These are phyloP conservation scores for Plebejus melissa DNA, from an alignment of 2,888 invertebrate genomes.

Conservation along the genomic window DNA sequence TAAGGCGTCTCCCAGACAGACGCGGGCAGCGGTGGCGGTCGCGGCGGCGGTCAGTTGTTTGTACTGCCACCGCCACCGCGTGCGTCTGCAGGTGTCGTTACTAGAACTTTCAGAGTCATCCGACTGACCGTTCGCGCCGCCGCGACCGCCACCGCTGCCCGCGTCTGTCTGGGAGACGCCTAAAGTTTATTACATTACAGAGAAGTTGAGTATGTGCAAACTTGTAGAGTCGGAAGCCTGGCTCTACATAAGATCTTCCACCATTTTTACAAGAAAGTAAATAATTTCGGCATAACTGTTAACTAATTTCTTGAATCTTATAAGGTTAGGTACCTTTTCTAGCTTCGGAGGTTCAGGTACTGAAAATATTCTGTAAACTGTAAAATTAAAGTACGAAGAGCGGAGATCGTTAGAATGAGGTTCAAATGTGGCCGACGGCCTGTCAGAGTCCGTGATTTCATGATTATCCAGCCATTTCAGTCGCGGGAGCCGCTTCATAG, in stretches of 20 bases:
- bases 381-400: constrained; percentile 66
- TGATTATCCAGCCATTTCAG: constrained; percentile 74
- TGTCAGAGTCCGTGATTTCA: constrained; percentile 58
- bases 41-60: no score
- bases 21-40: no score
- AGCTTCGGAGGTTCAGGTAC: constrained; percentile 73
- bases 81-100: no score
- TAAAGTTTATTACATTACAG: no score
- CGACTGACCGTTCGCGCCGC: no score
- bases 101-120: no score
- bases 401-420: constrained; percentile 60
- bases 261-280: not conserved
- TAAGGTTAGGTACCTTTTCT: constrained; percentile 67
- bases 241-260: not conserved
- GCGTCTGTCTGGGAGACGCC: no score
- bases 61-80: no score
- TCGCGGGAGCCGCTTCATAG: constrained; percentile 56
- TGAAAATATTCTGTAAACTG: constrained; percentile 72
- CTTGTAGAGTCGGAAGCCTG: not conserved
- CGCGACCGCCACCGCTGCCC: no score
- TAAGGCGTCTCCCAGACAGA: no score
- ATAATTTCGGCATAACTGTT: no score
- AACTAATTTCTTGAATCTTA: no score
- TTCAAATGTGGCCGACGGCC: constrained; percentile 46
- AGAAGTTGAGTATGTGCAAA: not conserved